Evolutionary conservation across 2,113 vertebrate genomes (phyloP).

Genomic region (Lampris incognitus): DNA sequence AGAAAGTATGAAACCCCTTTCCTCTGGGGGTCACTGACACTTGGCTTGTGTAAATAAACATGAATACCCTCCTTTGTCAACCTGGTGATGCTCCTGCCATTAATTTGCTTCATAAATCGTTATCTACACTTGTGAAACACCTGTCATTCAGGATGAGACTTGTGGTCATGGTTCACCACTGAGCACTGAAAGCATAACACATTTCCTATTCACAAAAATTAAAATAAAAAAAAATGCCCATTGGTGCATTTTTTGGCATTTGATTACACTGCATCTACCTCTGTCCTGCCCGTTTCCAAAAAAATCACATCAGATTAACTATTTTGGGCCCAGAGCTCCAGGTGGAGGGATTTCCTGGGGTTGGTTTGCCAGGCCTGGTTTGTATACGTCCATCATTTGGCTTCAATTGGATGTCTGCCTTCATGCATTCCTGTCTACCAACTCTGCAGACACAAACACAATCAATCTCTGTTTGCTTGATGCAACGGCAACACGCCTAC

Average conservation of each 20-base stretch:
- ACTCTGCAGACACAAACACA: slow-evolving; percentile 3
- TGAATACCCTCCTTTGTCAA: slow-evolving; percentile 1
- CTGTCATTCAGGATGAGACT: background rate
- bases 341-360: too few relatives aligned
- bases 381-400: background rate
- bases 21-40: background rate
- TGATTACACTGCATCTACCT: too few relatives aligned
- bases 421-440: background rate
- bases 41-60: background rate
- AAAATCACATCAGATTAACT: too few relatives aligned
- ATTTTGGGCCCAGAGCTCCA: too few relatives aligned
- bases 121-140: background rate
- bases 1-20: background rate
- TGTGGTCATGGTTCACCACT: background rate
- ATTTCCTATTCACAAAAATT: background rate
- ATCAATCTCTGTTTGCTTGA: slow-evolving; percentile 5
- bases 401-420: background rate
- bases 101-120: background rate
- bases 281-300: too few relatives aligned
- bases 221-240: too few relatives aligned
- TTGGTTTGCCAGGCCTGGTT: too few relatives aligned
- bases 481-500: slow-evolving; percentile 33
- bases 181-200: background rate
- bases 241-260: too few relatives aligned
- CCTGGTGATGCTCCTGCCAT: background rate